A percentile compares a stretch with the other conserved stretches of the same genome.
Evolutionary conservation across 2,888 invertebrate species (phyloP).

Genomic region (Andrena dorsata): DNA sequence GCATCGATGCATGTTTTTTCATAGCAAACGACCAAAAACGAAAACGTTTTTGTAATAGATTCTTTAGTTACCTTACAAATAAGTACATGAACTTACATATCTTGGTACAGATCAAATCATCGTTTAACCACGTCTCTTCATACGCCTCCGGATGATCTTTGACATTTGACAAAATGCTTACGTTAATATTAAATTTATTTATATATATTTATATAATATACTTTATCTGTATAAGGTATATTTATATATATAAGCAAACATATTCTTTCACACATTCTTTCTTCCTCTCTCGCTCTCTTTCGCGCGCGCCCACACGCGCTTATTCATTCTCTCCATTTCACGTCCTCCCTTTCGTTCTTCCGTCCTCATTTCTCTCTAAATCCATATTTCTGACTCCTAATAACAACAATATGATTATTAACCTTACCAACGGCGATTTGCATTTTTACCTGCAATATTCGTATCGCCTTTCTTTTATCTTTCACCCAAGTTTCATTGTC

Average conservation of each 20-base stretch:
- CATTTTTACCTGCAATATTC: conserved; percentile 35
- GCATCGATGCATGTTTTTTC: conserved; percentile 79
- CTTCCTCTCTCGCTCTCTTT: conserved; percentile 23
- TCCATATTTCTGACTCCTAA: conserved; percentile 56
- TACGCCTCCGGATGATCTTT: conserved; percentile 57
- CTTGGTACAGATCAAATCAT: conserved; percentile 72
- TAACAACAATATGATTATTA: conserved; percentile 68
- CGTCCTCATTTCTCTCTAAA: conserved; percentile 42
- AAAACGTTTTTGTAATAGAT: conserved; percentile 76
- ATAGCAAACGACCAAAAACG: conserved; percentile 74
- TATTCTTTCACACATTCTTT: conserved; percentile 65
- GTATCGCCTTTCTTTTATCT: conserved; percentile 36
- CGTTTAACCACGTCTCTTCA: conserved; percentile 42
- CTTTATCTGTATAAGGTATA: conserved; percentile 65
- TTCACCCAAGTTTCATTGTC: neutral
- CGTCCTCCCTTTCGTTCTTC: conserved; percentile 8
- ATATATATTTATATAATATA: conserved; percentile 78
- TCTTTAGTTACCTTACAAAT: conserved; percentile 80
- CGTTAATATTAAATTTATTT: conserved; percentile 77
- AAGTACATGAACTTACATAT: conserved; percentile 82
- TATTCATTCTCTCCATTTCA: conserved; percentile 39
- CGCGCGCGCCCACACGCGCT: neutral
- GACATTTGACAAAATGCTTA: conserved; percentile 75
- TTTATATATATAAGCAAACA: conserved; percentile 77
- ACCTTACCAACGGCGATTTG: conserved; percentile 50